Conservation (phyloP, 2,888 invertebrate genomes). For the Dynastes grantii region DNA sequence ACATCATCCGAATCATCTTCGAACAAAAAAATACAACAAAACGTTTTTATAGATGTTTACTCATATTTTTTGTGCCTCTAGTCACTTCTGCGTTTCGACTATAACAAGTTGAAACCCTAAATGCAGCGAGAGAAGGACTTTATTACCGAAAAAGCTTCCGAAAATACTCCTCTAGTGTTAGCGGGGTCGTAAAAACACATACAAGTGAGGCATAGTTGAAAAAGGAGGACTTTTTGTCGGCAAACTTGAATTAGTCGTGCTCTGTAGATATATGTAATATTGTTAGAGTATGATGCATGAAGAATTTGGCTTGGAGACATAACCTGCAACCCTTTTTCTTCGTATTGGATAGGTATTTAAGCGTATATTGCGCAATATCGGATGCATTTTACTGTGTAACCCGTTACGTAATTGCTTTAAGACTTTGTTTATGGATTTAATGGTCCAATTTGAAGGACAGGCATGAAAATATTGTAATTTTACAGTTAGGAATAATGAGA, state of each 20-base stretch:
- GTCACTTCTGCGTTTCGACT: neutral
- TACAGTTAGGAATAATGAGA: too few relatives aligned
- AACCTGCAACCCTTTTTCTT: too few relatives aligned
- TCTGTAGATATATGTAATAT: too few relatives aligned
- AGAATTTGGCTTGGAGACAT: too few relatives aligned
- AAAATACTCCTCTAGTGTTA: constrained; percentile 30
- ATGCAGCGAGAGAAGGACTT: constrained; percentile 6
- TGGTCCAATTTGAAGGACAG: too few relatives aligned
- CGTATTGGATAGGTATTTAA: too few relatives aligned
- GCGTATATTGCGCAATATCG: too few relatives aligned
- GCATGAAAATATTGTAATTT: too few relatives aligned
- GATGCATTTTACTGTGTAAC: too few relatives aligned
- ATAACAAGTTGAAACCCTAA: constrained; percentile 1
- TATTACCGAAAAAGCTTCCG: constrained; percentile 40
- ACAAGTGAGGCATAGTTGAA: neutral
- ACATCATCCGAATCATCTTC: neutral
- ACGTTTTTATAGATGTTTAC: constrained; percentile 24
- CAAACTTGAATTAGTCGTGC: neutral
- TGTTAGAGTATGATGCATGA: too few relatives aligned
- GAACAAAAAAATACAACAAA: neutral
- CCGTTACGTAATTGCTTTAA: too few relatives aligned
- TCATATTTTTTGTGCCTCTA: constrained; percentile 6
- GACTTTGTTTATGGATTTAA: too few relatives aligned
- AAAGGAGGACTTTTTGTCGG: constrained; percentile 5
- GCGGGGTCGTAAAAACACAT: constrained; percentile 20